Evolutionary conservation across 2,113 vertebrate genomes (phyloP), one percentile per base, ranked within the genome.

Genomic region (Cyprinus carpio): DNA sequence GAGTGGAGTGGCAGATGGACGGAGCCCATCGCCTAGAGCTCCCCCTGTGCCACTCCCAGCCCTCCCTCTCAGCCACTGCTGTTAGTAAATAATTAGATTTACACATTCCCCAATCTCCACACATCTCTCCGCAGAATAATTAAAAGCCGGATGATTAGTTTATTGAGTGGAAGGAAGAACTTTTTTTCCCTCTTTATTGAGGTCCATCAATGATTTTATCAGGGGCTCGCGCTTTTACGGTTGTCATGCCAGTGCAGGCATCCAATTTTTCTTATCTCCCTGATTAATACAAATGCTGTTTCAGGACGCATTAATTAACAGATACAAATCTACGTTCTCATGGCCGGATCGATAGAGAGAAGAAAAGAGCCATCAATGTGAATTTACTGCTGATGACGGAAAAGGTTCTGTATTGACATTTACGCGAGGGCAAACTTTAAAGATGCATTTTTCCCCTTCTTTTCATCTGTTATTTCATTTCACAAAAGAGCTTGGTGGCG

Each of bases 241-340:
- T 95, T 99, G 98, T 98, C 98, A 97, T 96, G 94, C 94, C 95
- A 95, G 95, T 95, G 96, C 96, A 96, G 96, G 96, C 97, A 97
- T 98, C 97, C 98, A 99, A 99, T 99, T 98, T 97, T 97, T 99
- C 98, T 99, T 99, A 99, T 99, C 98, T 98, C 96, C 97, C 98
- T 99, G 98, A 99, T 99, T 99, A 99, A 99, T 99, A 99, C 97
- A 97, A 98, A 97, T 95, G 96, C 97, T 96, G 97, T 97, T 98
- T 97, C 96, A 97, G 97, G 97, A 99, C 96, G 97, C 98, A 99
- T 99, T 99, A 99, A 99, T 99, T 99, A 99, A 99, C 98, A 99
- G 98, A 99, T 99, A 99, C 97, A 96, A 98, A 99, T 98, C 97
- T 97, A 96, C 96, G 95, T 97, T 99, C 98, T 99, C 97, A 98